phyloP scores from a whole-genome alignment of 1,140 invertebrate genomes.

The Drosophila burlai region DNA sequence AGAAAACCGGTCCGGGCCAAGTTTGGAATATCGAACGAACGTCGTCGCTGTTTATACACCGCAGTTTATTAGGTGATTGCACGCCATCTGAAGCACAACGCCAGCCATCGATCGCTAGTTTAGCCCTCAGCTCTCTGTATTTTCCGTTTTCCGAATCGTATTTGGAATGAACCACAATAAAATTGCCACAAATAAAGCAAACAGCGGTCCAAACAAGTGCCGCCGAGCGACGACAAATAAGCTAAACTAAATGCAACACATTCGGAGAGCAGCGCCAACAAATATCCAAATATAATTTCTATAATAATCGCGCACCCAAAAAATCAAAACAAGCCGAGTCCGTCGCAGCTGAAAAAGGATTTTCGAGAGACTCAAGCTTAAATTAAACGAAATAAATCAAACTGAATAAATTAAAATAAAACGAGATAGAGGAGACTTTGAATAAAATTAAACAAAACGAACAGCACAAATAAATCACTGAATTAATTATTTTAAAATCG shows the following conservation, averaged over 20 bases:
- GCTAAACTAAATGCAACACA: slow-evolving; percentile 35
- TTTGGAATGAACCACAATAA: slow-evolving; percentile 58
- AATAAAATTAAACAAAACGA: neutral
- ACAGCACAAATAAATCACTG: neutral
- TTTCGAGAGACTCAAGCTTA: neutral
- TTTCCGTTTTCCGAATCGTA: slow-evolving; percentile 48
- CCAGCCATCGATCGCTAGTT: slow-evolving; percentile 79
- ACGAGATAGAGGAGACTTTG: neutral
- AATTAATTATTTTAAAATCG: neutral
- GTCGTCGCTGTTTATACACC: slow-evolving; percentile 70
- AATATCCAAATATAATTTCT: slow-evolving; percentile 40
- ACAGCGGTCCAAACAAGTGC: slow-evolving; percentile 58
- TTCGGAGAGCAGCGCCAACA: slow-evolving; percentile 24
- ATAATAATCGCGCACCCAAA: slow-evolving; percentile 39
- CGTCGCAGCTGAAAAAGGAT: slow-evolving; percentile 30
- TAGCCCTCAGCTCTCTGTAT: slow-evolving; percentile 53
- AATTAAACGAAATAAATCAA: slow-evolving; percentile 26
- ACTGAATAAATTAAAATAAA: slow-evolving; percentile 1
- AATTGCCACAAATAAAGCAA: slow-evolving; percentile 61
- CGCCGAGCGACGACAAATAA: slow-evolving; percentile 60
- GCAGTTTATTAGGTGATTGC: slow-evolving; percentile 78
- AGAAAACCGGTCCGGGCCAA: slow-evolving; percentile 70
- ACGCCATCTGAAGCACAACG: slow-evolving; percentile 83
- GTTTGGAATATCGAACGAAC: slow-evolving; percentile 61
- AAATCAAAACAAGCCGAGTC: slow-evolving; percentile 54